Evolutionary conservation across 2,797 vertebrate genomes (phyloP).

Genomic region (Lophotriccus pileatus): DNA sequence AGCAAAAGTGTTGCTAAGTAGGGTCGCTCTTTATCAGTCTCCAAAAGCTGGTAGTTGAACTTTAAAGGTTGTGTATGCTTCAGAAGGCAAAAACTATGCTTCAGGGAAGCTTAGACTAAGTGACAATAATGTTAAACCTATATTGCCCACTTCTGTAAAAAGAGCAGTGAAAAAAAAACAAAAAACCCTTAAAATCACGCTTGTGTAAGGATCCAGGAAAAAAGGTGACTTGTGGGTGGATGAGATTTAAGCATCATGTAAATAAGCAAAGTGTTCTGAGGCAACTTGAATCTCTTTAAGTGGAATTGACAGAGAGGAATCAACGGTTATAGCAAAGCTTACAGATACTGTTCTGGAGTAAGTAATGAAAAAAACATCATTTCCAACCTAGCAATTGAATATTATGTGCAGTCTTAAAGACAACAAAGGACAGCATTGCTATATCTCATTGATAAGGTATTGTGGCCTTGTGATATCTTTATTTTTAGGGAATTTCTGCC

Average conservation of each 20-base stretch:
- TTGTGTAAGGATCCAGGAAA: slow-evolving; percentile 48
- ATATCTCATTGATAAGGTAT: neutral
- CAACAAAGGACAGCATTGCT: neutral
- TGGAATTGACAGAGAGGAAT: neutral
- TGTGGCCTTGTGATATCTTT: neutral
- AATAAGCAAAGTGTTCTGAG: slow-evolving; percentile 48
- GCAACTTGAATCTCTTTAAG: neutral
- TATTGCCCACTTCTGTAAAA: slow-evolving; percentile 38
- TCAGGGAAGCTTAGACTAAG: slow-evolving; percentile 25
- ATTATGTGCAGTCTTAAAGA: neutral
- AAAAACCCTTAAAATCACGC: neutral
- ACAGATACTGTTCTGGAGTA: neutral
- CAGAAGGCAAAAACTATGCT: slow-evolving; percentile 10
- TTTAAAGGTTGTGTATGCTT: neutral
- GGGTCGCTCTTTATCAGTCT: neutral
- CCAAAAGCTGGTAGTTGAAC: neutral
- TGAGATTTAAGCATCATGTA: slow-evolving; percentile 53
- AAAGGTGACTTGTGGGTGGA: slow-evolving; percentile 51
- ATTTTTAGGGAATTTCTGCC: neutral
- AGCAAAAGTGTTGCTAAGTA: neutral
- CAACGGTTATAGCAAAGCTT: neutral
- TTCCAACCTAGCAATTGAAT: neutral
- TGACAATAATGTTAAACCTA: slow-evolving; percentile 26
- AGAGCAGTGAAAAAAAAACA: neutral
- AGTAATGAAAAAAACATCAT: neutral